Base-by-base conservation (phyloP, 23 tunicate species). In the Oikopleura albicans region DNA sequence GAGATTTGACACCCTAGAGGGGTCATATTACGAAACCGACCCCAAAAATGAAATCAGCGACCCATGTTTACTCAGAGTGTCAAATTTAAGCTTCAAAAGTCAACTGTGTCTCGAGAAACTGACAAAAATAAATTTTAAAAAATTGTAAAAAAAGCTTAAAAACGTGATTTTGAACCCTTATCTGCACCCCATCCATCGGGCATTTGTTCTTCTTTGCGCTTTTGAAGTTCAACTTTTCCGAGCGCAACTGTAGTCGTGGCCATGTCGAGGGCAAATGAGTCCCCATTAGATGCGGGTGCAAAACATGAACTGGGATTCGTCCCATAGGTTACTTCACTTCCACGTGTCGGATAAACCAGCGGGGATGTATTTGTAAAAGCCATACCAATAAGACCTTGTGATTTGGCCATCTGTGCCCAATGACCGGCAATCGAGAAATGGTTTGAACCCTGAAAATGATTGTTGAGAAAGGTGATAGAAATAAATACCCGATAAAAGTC, bases 401-500 rank as follows among this genome's bases (percentile, higher is more conserved):
- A 22, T 71, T 71, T 37, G 34, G 79, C 98, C 91, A 91, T 92
- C 39, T 90, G 39, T 0, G 90, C 87, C 87, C 91, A 94, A 84
- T 90, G 91, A 33, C 98, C 98, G 83, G 98, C 98, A 0, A 94
- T 94, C 40, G 95, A 83, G 83, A 88, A 94, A 56, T 94, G 98
- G 83, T 94, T 94, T 0, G 98, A 90, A 34, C 85, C 84, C n/a
- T 90, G 75, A 49, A 49, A 49, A 49, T 49, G 22, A 49, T n/a
- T n/a, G n/a, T n/a, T n/a, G n/a, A n/a, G n/a, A n/a, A n/a, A n/a
- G n/a, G n/a, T n/a, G n/a, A n/a, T n/a, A n/a, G n/a, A n/a, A n/a
- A n/a, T n/a, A n/a, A n/a, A n/a, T n/a, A n/a, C n/a, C n/a, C n/a
- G n/a, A n/a, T n/a, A n/a, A n/a, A n/a, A n/a, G n/a, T n/a, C n/a